phyloP scores from a whole-genome alignment of 2,888 invertebrate genomes.

The Drosophila gaucha region DNA sequence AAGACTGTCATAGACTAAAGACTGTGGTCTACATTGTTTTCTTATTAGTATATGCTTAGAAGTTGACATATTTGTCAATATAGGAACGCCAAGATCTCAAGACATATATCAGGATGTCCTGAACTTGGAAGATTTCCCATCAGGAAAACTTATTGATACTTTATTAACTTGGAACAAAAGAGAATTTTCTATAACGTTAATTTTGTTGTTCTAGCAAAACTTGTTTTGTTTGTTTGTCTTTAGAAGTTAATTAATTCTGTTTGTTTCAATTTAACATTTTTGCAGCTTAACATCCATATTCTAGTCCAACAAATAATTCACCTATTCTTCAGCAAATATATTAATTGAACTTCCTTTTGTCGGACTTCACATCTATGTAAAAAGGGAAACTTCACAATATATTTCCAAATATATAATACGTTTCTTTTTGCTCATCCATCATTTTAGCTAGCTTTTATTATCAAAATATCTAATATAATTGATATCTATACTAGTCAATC shows the following conservation, averaged over 20 bases:
- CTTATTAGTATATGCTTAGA: too few relatives aligned
- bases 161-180: too few relatives aligned
- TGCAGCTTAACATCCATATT: neutral
- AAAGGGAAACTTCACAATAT: neutral
- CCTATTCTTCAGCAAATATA: neutral
- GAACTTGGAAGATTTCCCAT: too few relatives aligned
- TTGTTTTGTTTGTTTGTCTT: neutral
- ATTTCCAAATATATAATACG: neutral
- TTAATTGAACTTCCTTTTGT: neutral
- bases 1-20: too few relatives aligned
- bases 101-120: too few relatives aligned
- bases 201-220: too few relatives aligned
- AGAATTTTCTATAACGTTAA: too few relatives aligned
- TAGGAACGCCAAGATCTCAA: too few relatives aligned
- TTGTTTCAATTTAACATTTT: neutral
- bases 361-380: neutral
- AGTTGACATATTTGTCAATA: too few relatives aligned
- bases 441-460: neutral
- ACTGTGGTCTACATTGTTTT: too few relatives aligned
- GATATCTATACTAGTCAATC: conserved; percentile 7
- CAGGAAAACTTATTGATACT: too few relatives aligned
- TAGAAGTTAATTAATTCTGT: neutral
- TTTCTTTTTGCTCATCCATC: conserved; percentile 3
- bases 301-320: neutral
- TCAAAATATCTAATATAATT: conserved; percentile 3